Evolutionary conservation across 1,140 invertebrate species (phyloP), one percentile per base, ranked within the genome.

Genomic region (Ceratosolen solmsi): DNA sequence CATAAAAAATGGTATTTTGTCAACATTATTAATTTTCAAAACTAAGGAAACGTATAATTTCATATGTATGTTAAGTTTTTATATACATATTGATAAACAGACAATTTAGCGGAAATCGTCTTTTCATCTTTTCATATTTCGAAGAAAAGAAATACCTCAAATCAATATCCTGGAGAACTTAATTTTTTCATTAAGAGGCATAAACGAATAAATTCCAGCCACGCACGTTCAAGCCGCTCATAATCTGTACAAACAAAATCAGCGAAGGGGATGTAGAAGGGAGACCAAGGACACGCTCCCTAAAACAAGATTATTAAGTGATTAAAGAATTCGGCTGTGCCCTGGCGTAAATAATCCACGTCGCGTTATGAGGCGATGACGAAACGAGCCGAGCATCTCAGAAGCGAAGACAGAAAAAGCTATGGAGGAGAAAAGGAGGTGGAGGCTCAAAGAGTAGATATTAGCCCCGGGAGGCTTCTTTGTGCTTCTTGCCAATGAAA

Each of bases 251-350:
- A 89, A 89, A 89, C 85, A 86, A 86, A 87, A 84, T 68, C 82
- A 85, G 85, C 85, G 46, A 73, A 68, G 46, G 22, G 51, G 41
- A 54, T 20, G 70, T 82, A 63, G 30, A 17, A 51, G 79, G 80
- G 83, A 51, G 49, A 41, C 60, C 68, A 46, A 83, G 83, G 85
- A 83, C 86, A 88, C 87, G 70, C 87, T 86, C 81, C 87, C 89
- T 85, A 88, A 90, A 89, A 27, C 87, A 80, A 90, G 88, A 90
- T 91, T 90, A 90, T 89, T 86, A 89, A 89, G 87, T 87, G 88
- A 91, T 90, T 90, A 89, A 90, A 90, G 89, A 86, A 89, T 90
- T 91, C 87, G 82, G 74, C 79, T 54, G 75, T 46, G 71, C 17
- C 27, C 30, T 20, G 7, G 20, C 65, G 80, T 83, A 80, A 82